Evolutionary conservation across 2,888 invertebrate genomes (phyloP), one percentile per base, ranked within the genome.

Genomic region (Thalpophila matura): DNA sequence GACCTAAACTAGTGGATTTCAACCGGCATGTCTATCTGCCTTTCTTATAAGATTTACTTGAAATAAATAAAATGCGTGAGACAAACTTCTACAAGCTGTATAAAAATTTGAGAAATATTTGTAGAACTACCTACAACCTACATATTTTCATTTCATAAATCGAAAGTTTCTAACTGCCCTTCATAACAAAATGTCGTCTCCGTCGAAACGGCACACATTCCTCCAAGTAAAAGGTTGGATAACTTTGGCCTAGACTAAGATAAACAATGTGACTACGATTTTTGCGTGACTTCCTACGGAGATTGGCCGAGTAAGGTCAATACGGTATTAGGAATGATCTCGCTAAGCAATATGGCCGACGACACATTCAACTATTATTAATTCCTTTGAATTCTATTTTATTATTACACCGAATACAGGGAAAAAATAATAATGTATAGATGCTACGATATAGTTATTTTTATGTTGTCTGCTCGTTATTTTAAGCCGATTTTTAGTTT

Each of bases 201-300:
- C 1, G 29, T 3, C 24, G 37, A 27, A 4, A 27, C 42, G n/a
- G 16, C 16, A 16, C 24, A 4, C 0, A n/a, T 42, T 49, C 16
- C 10, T 18, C 45, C 38, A 66, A 40, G n/a, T 42, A 40, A 62
- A 62, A 71, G 33, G n/a, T 27, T 43, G 27, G 42, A 43, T 55
- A 62, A 50, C 14, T 40, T 43, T 4, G 59, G 14, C 26, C 43
- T 60, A 50, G 37, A 14, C 24, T 29, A 22, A 50, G 33, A 60
- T 43, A 56, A 61, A 57, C 43, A 61, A 50, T 58, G 47, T 26
- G 35, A 29, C 45, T 61, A 62, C 46, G 61, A 66, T 70, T 65
- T 73, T 67, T 71, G 50, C 66, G 65, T 75, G 71, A 76, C 76
- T 79, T 77, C 74, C 73, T 75, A 65, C 42, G 38, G 53, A 66